Conservation (phyloP, 2,113 vertebrate species). For the Cyphomyrus plagiostoma region DNA sequence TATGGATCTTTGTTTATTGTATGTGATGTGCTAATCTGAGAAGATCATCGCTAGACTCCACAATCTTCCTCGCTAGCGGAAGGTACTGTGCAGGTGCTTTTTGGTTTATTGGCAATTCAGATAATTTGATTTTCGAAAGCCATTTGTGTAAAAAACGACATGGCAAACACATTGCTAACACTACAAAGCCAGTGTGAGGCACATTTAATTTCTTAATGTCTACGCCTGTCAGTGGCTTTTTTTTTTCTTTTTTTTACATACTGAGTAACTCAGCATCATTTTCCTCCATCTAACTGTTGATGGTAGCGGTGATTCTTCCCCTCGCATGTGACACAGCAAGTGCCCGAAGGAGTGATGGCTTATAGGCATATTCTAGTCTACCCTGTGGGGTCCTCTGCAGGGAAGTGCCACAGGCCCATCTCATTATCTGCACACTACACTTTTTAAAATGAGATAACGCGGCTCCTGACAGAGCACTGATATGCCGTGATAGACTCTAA, state of each 20-base stretch:
- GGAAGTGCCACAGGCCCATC: slow-evolving; percentile 32
- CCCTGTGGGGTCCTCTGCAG: slow-evolving; percentile 27
- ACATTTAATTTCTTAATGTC: not conserved
- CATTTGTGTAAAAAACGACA: slow-evolving; percentile 18
- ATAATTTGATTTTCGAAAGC: slow-evolving; percentile 32
- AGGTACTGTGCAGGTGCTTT: slow-evolving; percentile 39
- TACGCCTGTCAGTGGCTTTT: not conserved
- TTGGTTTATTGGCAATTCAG: slow-evolving; percentile 20
- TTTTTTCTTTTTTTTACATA: not conserved
- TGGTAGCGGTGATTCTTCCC: not conserved
- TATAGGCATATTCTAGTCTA: slow-evolving; percentile 40
- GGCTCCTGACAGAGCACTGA: slow-evolving; percentile 42
- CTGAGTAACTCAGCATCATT: not conserved
- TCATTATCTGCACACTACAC: slow-evolving; percentile 42
- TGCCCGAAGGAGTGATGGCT: not conserved
- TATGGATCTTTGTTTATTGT: slow-evolving; percentile 20
- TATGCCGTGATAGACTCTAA: slow-evolving; percentile 62
- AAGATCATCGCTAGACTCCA: slow-evolving; percentile 35
- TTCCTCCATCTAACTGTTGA: not conserved
- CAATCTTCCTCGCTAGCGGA: slow-evolving; percentile 27
- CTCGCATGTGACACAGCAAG: not conserved
- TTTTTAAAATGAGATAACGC: slow-evolving; percentile 35
- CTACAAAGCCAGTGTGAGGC: not conserved
- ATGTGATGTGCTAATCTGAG: slow-evolving; percentile 34
- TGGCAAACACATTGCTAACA: not conserved